Base-by-base conservation (phyloP, 2,797 vertebrate genomes). In the Allobates femoralis region DNA sequence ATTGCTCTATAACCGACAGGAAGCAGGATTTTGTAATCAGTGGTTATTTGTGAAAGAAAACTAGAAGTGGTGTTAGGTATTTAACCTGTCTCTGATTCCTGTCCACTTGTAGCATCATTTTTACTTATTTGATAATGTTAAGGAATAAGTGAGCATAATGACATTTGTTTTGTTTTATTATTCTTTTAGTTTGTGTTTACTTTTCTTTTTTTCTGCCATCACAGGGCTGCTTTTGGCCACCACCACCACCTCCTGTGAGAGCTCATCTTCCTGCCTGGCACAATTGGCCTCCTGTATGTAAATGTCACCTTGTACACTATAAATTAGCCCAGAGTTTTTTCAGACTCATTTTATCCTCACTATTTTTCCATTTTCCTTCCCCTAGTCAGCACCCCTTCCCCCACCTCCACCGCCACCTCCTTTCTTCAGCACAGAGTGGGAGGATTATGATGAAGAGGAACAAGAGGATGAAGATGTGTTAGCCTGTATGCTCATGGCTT, bases 401-500 rank as follows among this genome's bases (percentile, higher is more conserved):
- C 89, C 90, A 73, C 91, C 89, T 5, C 84, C 87, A 19, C 90
- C 55, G n/a, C 30, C 85, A 5, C 71, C 81, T 51, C 81, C 83
- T 66, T 80, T 79, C 41, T 86, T 84, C 71, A 88, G 56, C 62
- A 84, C 87, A 69, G 87, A 88, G 8, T 88, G 87, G 87, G 87
- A 88, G 34, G 85, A 88, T 67, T 69, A 80, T 2, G 41, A 79
- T 21, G 58, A 73, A 2, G 85, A 77, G n/a, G 21, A 88, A 0
- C 89, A 83, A 0, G 10, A 64, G 1, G 86, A 86, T 80, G 15
- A 89, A 80, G 66, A 87, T 66, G 83, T 86, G 8, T 82, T 92
- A 79, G 90, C 89, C 30, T 89, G 76, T 32, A 92, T 95, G 93
- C 85, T 95, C 83, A 92, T 93, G 90, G 90, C 92, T 87, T 95